phyloP scores from a whole-genome alignment of 2,888 invertebrate genomes.

The Acleris holmiana region DNA sequence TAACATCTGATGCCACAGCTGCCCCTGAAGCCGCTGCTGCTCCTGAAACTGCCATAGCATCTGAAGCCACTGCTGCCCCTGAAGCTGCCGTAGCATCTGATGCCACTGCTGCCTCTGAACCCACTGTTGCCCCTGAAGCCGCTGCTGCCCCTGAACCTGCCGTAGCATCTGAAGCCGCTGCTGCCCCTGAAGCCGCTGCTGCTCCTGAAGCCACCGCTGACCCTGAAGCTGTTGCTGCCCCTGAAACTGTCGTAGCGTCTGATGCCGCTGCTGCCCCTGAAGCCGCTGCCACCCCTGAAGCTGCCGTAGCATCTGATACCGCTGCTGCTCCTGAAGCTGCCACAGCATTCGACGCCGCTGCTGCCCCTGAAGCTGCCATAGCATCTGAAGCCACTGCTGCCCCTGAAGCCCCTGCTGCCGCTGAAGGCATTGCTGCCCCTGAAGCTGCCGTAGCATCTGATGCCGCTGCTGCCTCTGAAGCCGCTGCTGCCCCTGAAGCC shows the following conservation, averaged over 20 bases:
- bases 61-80: background rate
- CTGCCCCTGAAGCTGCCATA: slow-evolving; percentile 13
- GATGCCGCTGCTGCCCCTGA: background rate
- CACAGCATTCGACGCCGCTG: no score
- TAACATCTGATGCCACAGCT: slow-evolving; percentile 40
- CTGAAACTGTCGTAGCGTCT: background rate
- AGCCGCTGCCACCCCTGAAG: slow-evolving; percentile 5
- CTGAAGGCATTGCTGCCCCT: slow-evolving; percentile 14
- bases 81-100: background rate
- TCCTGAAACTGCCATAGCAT: background rate
- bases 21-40: background rate
- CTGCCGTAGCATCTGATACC: background rate
- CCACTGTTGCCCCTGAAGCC: background rate
- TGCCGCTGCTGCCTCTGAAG: background rate
- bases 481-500: background rate
- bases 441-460: no score
- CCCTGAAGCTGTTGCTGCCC: background rate
- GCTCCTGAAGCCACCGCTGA: no score
- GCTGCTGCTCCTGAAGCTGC: background rate
- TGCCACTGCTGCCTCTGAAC: background rate
- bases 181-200: slow-evolving; percentile 6
- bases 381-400: slow-evolving; percentile 15
- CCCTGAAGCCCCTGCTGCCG: slow-evolving; percentile 3
- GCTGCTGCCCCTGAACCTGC: no score
- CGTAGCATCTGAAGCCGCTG: background rate